Evolutionary conservation across 2,797 vertebrate genomes (phyloP).

Genomic region (Falco rusticolus): DNA sequence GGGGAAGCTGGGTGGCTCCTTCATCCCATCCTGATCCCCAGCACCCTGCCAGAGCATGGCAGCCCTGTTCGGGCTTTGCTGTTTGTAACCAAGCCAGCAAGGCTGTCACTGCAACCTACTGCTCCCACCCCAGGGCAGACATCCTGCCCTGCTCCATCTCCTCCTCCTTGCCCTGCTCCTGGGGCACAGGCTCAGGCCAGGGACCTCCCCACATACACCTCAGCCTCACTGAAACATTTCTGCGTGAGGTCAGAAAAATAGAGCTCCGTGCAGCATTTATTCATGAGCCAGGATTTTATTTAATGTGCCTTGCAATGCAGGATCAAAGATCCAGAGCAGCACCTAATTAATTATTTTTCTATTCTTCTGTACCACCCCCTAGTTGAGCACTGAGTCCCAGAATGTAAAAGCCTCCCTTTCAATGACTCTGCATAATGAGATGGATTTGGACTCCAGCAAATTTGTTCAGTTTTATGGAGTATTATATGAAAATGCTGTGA

Average conservation of each 20-base stretch:
- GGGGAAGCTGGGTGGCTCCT: neutral
- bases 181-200: neutral
- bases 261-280: neutral
- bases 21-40: neutral
- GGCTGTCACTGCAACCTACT: neutral
- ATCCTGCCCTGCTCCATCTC: neutral
- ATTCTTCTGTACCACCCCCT: constrained; percentile 43
- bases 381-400: neutral
- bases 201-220: neutral
- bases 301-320: constrained; percentile 28
- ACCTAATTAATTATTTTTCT: constrained; percentile 66
- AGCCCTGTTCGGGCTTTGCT: neutral
- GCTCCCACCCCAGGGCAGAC: neutral
- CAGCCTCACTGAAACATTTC: neutral
- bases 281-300: constrained; percentile 46
- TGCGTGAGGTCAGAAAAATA: neutral
- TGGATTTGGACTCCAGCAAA: constrained; percentile 61
- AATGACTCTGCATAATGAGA: constrained; percentile 45
- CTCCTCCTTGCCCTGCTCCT: neutral
- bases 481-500: constrained; percentile 51
- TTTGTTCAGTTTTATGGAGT: constrained; percentile 57
- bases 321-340: constrained; percentile 64
- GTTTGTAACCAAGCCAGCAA: neutral
- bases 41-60: neutral
- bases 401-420: constrained; percentile 38